Evolutionary conservation across 2,113 vertebrate genomes (phyloP).

Genomic region (Hemiscyllium ocellatum): DNA sequence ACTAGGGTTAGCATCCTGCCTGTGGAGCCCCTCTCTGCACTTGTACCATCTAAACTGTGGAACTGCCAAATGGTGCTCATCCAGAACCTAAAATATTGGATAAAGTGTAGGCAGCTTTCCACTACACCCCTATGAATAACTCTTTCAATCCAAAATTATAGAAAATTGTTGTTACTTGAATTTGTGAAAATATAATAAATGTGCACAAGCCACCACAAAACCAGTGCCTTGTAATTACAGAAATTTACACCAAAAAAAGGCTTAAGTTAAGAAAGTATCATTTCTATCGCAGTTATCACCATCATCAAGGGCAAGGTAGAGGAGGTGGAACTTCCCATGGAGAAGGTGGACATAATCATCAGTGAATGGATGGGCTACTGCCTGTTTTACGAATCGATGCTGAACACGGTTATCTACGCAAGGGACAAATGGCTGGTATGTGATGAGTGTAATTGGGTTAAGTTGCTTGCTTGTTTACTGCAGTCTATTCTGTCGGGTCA

Average conservation of each 20-base stretch:
- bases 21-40: neutral
- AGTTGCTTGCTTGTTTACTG: neutral
- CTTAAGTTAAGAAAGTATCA: too few relatives aligned
- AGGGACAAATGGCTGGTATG: slow-evolving; percentile 89
- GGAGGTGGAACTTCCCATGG: slow-evolving; percentile 79
- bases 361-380: slow-evolving; percentile 96
- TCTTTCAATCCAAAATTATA: neutral
- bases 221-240: too few relatives aligned
- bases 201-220: too few relatives aligned
- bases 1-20: neutral
- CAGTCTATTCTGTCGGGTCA: neutral
- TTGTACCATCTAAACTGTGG: neutral
- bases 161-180: too few relatives aligned
- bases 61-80: neutral
- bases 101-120: neutral
- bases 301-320: slow-evolving; percentile 93
- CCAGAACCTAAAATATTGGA: neutral
- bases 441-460: neutral
- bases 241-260: too few relatives aligned
- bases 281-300: slow-evolving; percentile 65
- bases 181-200: too few relatives aligned
- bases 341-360: slow-evolving; percentile 86
- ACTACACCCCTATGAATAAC: neutral
- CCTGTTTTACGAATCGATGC: slow-evolving; percentile 89
- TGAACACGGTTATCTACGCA: slow-evolving; percentile 85